These are phyloP conservation scores for Euplexia lucipara DNA, from an alignment of 2,888 invertebrate genomes.

Conservation along the genomic window DNA sequence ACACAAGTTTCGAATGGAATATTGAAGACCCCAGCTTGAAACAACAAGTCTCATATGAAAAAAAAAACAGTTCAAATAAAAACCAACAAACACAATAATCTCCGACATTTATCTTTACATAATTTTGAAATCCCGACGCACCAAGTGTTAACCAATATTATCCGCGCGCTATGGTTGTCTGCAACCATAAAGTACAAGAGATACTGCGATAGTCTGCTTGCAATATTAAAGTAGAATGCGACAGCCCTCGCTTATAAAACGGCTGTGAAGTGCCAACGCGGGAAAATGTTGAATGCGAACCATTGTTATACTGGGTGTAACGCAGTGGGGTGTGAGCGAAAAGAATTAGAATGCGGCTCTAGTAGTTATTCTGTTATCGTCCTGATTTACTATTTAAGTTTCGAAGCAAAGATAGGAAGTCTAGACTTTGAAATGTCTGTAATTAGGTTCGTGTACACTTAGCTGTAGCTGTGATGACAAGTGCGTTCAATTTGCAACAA, in stretches of 20 bases:
- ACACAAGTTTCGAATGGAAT: no score
- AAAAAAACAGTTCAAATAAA: background rate
- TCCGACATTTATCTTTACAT: constrained; percentile 4
- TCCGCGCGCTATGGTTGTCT: constrained; percentile 22
- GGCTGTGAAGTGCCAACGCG: constrained; percentile 38
- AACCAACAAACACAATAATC: background rate
- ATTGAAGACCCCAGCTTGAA: no score
- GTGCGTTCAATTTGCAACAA: background rate
- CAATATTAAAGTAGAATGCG: constrained; percentile 57
- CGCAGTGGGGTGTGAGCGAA: constrained; percentile 5
- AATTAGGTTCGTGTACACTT: constrained; percentile 10
- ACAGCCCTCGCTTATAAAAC: constrained; percentile 46
- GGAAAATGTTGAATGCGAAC: constrained; percentile 23
- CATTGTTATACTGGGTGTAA: constrained; percentile 41
- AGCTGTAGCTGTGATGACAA: constrained; percentile 1
- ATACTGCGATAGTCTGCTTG: constrained; percentile 58
- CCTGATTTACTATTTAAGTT: constrained; percentile 54
- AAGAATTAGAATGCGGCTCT: constrained; percentile 45
- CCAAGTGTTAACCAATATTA: constrained; percentile 32
- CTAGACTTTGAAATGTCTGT: constrained; percentile 24
- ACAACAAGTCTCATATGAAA: background rate
- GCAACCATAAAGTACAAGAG: constrained; percentile 40
- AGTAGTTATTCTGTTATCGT: constrained; percentile 47
- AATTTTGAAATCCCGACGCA: constrained; percentile 18
- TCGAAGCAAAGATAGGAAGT: constrained; percentile 24